Evolutionary conservation across 1,140 invertebrate species (phyloP).

Genomic region (Apis florea): DNA sequence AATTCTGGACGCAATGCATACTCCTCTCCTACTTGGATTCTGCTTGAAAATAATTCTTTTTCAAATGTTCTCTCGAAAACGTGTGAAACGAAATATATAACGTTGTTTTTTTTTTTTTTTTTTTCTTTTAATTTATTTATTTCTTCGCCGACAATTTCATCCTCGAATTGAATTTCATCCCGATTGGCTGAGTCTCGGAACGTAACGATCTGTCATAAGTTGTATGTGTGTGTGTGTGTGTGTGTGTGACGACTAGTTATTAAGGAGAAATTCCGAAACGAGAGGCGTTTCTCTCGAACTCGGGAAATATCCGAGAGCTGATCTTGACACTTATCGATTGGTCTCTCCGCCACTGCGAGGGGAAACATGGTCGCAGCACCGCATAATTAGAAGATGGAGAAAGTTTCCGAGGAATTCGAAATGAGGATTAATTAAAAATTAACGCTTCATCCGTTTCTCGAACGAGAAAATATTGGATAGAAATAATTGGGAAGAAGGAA

Average conservation of each 20-base stretch:
- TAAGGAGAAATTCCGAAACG: not conserved
- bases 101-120: too few relatives aligned
- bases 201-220: slow-evolving; percentile 16
- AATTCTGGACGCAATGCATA: too few relatives aligned
- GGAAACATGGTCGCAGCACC: not conserved
- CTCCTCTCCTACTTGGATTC: too few relatives aligned
- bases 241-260: slow-evolving; percentile 17
- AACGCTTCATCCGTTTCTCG: not conserved
- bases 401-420: not conserved
- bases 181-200: not conserved
- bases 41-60: too few relatives aligned
- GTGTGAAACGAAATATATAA: too few relatives aligned
- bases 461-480: too few relatives aligned
- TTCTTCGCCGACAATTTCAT: not conserved
- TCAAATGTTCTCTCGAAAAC: too few relatives aligned
- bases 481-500: too few relatives aligned
- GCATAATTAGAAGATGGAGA: not conserved
- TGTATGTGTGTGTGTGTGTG: not conserved
- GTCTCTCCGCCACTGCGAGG: too few relatives aligned
- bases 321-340: slow-evolving; percentile 15
- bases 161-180: not conserved
- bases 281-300: not conserved
- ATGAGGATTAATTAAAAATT: not conserved
- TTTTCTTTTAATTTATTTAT: not conserved
- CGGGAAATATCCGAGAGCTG: not conserved